phyloP scores from a whole-genome alignment of 2,797 vertebrate genomes.

The Neomorphus geoffroyi region DNA sequence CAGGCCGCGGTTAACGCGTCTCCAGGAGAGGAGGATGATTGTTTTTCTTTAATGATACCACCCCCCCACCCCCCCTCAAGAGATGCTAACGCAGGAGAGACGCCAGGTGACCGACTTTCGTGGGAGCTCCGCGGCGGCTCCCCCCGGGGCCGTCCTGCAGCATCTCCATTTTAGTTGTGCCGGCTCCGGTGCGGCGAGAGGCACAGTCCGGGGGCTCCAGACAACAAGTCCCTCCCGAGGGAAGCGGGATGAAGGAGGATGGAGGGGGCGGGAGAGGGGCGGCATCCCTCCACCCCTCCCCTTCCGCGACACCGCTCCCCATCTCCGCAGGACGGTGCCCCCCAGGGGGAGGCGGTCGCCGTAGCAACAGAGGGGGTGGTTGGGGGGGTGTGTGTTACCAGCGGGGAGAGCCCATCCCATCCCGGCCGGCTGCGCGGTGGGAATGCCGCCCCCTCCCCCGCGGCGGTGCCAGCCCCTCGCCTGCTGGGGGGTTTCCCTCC shows the following conservation, averaged over 20 bases:
- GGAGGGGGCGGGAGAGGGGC: background rate
- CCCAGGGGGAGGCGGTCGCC: background rate
- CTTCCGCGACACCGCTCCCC: background rate
- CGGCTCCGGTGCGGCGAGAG: background rate
- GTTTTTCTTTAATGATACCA: background rate
- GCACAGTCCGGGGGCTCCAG: background rate
- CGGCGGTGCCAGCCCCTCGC: background rate
- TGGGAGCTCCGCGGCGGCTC: background rate
- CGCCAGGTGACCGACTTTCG: background rate
- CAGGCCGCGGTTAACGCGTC: background rate
- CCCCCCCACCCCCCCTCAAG: background rate
- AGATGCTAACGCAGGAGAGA: background rate
- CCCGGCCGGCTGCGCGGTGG: background rate
- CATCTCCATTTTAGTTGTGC: constrained; percentile 23
- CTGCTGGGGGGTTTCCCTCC: constrained; percentile 36
- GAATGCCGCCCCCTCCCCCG: background rate
- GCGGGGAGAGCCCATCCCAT: background rate
- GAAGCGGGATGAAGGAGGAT: too few species aligned
- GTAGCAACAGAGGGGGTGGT: background rate
- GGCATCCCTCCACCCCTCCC: background rate
- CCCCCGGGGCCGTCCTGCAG: background rate
- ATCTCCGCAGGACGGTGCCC: background rate
- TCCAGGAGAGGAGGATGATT: background rate
- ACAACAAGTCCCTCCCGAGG: background rate
- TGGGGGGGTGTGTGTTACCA: too few species aligned